phyloP scores from a whole-genome alignment of 1,140 invertebrate species.

The Adelges cooleyi region DNA sequence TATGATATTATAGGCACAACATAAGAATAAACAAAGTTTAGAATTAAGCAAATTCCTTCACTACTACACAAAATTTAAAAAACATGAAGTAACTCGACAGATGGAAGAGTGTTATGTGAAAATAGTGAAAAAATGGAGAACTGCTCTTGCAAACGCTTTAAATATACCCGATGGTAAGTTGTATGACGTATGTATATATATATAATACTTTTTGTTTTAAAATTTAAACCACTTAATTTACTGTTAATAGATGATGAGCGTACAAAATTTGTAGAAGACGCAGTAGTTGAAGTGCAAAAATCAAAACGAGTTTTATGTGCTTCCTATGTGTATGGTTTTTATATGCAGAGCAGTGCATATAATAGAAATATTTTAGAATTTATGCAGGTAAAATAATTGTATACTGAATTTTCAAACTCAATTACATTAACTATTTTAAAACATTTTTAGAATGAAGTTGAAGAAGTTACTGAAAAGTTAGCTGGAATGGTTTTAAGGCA shows the following conservation, averaged over 20 bases:
- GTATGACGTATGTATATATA: conserved; percentile 9
- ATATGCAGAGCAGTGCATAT: conserved; percentile 52
- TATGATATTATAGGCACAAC: conserved; percentile 44
- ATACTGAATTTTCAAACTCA: neutral
- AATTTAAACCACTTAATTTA: no score
- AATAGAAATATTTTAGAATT: conserved; percentile 59
- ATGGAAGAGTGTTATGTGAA: conserved; percentile 51
- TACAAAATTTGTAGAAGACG: conserved; percentile 52
- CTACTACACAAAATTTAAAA: conserved; percentile 54
- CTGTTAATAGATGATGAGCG: conserved; percentile 40
- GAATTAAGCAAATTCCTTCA: conserved; percentile 55
- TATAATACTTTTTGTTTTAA: neutral
- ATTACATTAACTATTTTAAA: neutral
- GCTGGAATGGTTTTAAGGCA: conserved; percentile 54
- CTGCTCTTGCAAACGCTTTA: conserved; percentile 43
- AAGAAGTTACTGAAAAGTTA: conserved; percentile 53
- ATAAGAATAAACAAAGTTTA: conserved; percentile 44
- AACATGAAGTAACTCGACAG: conserved; percentile 53
- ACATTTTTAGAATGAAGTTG: conserved; percentile 49
- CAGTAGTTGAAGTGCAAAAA: conserved; percentile 51
- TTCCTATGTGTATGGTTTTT: conserved; percentile 57
- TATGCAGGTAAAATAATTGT: conserved; percentile 46
- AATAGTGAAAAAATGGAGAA: conserved; percentile 52
- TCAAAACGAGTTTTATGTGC: conserved; percentile 52
- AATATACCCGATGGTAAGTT: conserved; percentile 37